These are phyloP conservation scores for Actinia tenebrosa DNA, from an alignment of 64 coral and sea anemone genomes.

Conservation along the genomic window DNA sequence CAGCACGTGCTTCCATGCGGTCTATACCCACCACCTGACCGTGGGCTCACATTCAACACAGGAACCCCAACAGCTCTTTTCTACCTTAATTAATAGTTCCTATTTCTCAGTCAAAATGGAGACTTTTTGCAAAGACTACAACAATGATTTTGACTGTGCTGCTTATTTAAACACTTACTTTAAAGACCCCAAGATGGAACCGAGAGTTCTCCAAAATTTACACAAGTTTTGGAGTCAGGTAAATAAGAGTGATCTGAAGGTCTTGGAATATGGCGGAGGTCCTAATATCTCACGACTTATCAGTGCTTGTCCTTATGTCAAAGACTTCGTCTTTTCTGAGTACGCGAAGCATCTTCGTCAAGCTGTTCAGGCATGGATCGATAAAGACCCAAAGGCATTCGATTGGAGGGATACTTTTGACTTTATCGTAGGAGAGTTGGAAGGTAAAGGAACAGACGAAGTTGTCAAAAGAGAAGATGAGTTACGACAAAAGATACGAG, in stretches of 20 bases:
- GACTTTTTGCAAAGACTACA: no score
- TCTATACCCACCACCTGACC: background rate
- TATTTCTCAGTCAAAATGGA: no score
- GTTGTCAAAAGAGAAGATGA: slow-evolving; percentile 2
- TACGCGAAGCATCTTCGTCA: background rate
- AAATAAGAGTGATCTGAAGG: background rate
- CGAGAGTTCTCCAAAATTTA: background rate
- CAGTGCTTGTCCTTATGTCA: slow-evolving; percentile 16
- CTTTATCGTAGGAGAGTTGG: slow-evolving; percentile 33
- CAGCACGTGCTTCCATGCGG: slow-evolving; percentile 3
- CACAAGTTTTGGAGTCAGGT: slow-evolving; percentile 24
- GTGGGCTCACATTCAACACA: background rate
- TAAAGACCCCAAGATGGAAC: background rate
- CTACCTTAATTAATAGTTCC: no score
- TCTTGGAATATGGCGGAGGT: slow-evolving; percentile 33
- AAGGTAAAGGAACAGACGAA: slow-evolving; percentile 7
- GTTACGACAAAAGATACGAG: slow-evolving; percentile 8
- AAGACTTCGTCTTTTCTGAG: slow-evolving; percentile 21
- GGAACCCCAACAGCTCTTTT: background rate
- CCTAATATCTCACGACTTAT: slow-evolving; percentile 22
- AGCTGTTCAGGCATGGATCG: slow-evolving; percentile 5
- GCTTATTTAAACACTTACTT: no score
- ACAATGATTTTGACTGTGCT: no score
- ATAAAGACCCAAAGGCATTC: background rate
- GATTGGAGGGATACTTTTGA: slow-evolving; percentile 14